phyloP scores from a whole-genome alignment of 1,140 invertebrate species.

The Phthorimaea operculella region DNA sequence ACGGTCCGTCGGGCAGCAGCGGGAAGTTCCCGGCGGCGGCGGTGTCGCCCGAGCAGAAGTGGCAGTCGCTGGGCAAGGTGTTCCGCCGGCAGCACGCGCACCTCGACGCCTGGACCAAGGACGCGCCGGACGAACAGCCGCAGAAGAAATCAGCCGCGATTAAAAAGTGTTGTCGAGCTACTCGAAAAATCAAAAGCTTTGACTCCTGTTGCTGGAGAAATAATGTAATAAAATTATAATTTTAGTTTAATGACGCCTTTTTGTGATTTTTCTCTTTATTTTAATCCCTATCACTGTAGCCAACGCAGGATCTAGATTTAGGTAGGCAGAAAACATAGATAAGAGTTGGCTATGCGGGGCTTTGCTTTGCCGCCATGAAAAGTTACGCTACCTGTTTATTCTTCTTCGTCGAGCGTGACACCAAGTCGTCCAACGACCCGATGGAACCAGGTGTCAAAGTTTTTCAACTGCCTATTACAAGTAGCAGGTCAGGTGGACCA shows the following conservation, averaged over 20 bases:
- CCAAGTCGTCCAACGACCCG: too few relatives aligned
- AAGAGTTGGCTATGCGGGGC: too few relatives aligned
- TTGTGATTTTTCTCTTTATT: background rate
- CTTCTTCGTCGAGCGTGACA: too few relatives aligned
- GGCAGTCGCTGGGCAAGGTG: conserved; percentile 60
- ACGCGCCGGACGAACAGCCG: conserved; percentile 41
- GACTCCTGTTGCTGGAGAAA: background rate
- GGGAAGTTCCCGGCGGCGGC: conserved; percentile 46
- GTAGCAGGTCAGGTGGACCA: too few relatives aligned
- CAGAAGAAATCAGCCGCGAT: conserved; percentile 46
- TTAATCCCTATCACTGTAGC: too few relatives aligned
- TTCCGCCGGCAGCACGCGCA: conserved; percentile 52
- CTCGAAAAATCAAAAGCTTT: background rate
- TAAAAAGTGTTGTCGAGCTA: conserved; percentile 49
- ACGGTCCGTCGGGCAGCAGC: conserved; percentile 42
- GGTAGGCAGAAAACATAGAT: too few relatives aligned
- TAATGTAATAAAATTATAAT: background rate
- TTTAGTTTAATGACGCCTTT: background rate
- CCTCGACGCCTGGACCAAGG: conserved; percentile 44
- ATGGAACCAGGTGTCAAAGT: too few relatives aligned
- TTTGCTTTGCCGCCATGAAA: too few relatives aligned
- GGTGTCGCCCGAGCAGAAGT: conserved; percentile 47
- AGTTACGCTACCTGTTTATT: too few relatives aligned
- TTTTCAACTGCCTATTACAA: too few relatives aligned
- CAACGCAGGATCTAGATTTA: too few relatives aligned